Evolutionary conservation across 2,113 vertebrate species (phyloP).

Genomic region (Hippocampus mohnikei): DNA sequence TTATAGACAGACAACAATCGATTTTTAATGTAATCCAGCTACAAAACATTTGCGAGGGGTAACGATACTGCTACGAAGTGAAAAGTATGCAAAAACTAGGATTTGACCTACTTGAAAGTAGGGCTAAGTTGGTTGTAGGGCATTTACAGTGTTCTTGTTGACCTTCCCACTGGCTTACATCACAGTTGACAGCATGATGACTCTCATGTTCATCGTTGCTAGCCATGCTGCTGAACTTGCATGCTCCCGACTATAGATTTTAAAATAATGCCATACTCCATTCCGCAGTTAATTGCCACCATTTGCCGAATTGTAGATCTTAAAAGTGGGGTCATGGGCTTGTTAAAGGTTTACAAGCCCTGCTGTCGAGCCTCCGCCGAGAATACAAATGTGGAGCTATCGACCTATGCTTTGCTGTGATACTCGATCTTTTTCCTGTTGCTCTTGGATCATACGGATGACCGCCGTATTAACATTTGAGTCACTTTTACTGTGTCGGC

Average conservation of each 20-base stretch:
- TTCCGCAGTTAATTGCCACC: constrained; percentile 33
- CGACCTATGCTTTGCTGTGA: constrained; percentile 14
- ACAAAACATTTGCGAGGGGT: neutral
- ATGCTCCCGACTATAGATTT: constrained; percentile 13
- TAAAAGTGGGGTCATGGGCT: constrained; percentile 24
- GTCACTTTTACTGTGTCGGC: neutral
- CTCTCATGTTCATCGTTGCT: neutral
- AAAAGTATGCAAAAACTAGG: neutral
- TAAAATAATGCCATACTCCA: constrained; percentile 18
- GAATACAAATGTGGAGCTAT: constrained; percentile 28
- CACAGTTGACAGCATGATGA: neutral
- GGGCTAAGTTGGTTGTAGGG: neutral
- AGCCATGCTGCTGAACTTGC: neutral
- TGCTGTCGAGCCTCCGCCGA: constrained; percentile 11
- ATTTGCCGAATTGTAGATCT: constrained; percentile 18
- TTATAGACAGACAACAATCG: too few species aligned
- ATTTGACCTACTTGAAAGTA: neutral
- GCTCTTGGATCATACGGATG: constrained; percentile 2
- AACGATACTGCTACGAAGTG: constrained; percentile 16
- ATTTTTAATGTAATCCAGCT: neutral
- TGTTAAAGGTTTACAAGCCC: constrained; percentile 38
- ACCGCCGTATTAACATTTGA: neutral
- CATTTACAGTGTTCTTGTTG: neutral
- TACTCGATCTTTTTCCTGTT: constrained; percentile 1
- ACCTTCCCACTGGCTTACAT: constrained; percentile 1